phyloP scores from a whole-genome alignment of 1,140 invertebrate genomes.

The Ceratina japonica region DNA sequence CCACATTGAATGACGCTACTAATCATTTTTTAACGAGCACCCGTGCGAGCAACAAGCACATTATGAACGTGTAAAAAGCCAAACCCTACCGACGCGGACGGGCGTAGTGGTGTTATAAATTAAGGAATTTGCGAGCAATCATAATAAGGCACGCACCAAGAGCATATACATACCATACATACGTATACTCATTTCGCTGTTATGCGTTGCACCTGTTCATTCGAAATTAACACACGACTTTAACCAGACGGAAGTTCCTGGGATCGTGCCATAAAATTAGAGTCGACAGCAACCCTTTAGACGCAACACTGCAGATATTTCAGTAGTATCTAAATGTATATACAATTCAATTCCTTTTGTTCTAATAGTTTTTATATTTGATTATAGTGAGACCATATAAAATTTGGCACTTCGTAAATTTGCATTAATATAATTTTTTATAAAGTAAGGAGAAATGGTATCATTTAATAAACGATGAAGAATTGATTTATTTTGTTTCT shows the following conservation, averaged over 20 bases:
- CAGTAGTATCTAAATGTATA: too few relatives aligned
- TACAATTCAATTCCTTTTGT: too few relatives aligned
- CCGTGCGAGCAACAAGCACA: slow-evolving; percentile 62
- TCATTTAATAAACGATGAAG: too few relatives aligned
- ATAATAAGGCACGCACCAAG: slow-evolving; percentile 51
- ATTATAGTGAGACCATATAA: too few relatives aligned
- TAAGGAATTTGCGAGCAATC: slow-evolving; percentile 21
- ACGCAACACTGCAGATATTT: not conserved
- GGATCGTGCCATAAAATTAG: slow-evolving; percentile 27
- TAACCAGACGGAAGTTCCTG: slow-evolving; percentile 26
- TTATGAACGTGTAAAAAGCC: slow-evolving; percentile 24
- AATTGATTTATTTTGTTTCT: too few relatives aligned
- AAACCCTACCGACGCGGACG: slow-evolving; percentile 34
- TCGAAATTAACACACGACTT: slow-evolving; percentile 48
- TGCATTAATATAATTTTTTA: too few relatives aligned
- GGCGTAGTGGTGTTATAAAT: slow-evolving; percentile 44
- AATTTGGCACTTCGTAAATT: too few relatives aligned
- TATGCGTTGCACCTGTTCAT: slow-evolving; percentile 58
- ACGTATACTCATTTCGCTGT: slow-evolving; percentile 50
- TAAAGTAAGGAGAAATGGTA: too few relatives aligned
- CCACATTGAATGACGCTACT: slow-evolving; percentile 62
- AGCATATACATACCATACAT: slow-evolving; percentile 28
- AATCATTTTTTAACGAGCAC: slow-evolving; percentile 65
- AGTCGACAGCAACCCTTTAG: not conserved
- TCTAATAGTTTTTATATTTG: too few relatives aligned